Percentiles rank a stretch among this genome's conserved stretches.
phyloP scores from a whole-genome alignment of 2,888 invertebrate genomes.

The Gibbula magus region DNA sequence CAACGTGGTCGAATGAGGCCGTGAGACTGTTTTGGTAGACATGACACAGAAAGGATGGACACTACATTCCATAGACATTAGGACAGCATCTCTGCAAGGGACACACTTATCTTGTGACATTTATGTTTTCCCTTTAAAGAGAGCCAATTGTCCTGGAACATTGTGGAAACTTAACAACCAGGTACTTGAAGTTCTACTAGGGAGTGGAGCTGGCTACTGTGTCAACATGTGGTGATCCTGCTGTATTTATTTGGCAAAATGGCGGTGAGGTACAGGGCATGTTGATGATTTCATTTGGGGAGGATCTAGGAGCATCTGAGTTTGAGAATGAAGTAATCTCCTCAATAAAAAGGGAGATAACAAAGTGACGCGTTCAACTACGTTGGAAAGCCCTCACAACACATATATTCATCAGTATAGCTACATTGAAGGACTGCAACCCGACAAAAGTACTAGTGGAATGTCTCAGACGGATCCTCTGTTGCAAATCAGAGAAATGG shows the following conservation, averaged over 20 bases:
- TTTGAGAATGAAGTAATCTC: slow-evolving; percentile 25
- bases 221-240: slow-evolving; percentile 1
- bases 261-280: slow-evolving; percentile 20
- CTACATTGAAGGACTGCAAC: background rate
- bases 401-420: background rate
- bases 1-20: slow-evolving; percentile 21
- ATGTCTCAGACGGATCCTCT: background rate
- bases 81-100: slow-evolving; percentile 21
- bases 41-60: slow-evolving; percentile 29
- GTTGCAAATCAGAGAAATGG: background rate
- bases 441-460: background rate
- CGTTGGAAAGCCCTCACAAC: background rate
- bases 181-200: background rate
- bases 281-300: slow-evolving; percentile 31
- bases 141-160: background rate
- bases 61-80: slow-evolving; percentile 27
- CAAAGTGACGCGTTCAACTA: slow-evolving; percentile 20
- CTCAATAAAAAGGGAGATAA: slow-evolving; percentile 8
- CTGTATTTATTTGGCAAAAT: slow-evolving; percentile 26
- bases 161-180: slow-evolving; percentile 1
- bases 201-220: background rate
- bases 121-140: background rate
- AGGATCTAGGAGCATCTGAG: background rate
- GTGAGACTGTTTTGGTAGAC: background rate
- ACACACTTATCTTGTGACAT: background rate